Conservation (phyloP, 2,888 invertebrate genomes). For the Hyalella azteca region DNA sequence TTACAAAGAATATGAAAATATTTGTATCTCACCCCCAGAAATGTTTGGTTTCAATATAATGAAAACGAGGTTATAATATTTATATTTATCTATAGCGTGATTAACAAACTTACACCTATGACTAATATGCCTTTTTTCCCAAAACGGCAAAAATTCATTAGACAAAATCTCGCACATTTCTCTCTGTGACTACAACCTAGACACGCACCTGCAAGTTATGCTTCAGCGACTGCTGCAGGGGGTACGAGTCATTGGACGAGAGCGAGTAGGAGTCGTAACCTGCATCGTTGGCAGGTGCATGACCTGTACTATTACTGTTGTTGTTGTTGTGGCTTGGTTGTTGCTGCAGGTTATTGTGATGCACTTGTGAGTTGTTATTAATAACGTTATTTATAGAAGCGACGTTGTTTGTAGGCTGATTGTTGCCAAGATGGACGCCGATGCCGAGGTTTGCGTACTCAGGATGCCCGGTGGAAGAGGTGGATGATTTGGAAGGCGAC, state of each 20-base stretch:
- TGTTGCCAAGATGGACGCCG: constrained; percentile 35
- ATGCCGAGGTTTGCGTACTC: constrained; percentile 57
- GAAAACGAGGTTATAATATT: too few relatives aligned
- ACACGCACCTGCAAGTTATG: constrained; percentile 72
- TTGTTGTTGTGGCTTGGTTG: constrained; percentile 62
- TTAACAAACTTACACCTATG: too few relatives aligned
- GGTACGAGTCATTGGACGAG: constrained; percentile 86
- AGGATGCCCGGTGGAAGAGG: constrained; percentile 47
- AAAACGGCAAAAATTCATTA: too few relatives aligned
- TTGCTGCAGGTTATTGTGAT: constrained; percentile 63
- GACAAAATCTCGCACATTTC: too few relatives aligned
- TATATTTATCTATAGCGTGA: too few relatives aligned
- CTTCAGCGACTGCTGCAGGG: constrained; percentile 74
- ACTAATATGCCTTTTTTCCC: too few relatives aligned
- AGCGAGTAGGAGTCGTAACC: constrained; percentile 91
- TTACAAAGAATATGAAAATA: too few relatives aligned
- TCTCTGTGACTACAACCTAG: too few relatives aligned
- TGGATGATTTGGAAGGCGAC: constrained; percentile 43
- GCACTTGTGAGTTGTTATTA: neutral
- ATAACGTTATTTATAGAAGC: too few relatives aligned
- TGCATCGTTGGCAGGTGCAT: constrained; percentile 70
- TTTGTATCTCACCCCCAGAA: too few relatives aligned
- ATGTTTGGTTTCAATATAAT: too few relatives aligned
- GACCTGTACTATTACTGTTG: too few relatives aligned
- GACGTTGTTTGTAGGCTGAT: neutral